Evolutionary conservation across 2,113 vertebrate genomes (phyloP).

Genomic region (Vicugna pacos): DNA sequence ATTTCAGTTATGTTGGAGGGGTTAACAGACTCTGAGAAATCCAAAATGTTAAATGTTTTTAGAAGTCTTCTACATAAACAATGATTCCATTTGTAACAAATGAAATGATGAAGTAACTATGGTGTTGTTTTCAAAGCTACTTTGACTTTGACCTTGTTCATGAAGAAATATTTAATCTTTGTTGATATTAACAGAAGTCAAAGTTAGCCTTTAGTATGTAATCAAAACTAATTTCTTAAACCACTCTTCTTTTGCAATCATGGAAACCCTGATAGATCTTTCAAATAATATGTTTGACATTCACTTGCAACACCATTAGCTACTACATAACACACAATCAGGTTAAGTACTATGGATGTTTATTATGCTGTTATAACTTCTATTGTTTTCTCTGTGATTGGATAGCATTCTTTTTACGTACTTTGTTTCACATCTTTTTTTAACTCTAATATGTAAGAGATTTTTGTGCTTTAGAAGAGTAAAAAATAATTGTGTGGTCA

Average conservation of each 20-base stretch:
- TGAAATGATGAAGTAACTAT: neutral
- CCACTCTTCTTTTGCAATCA: constrained; percentile 41
- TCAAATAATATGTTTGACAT: neutral
- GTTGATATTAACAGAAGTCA: constrained; percentile 4
- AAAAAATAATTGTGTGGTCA: constrained; percentile 26
- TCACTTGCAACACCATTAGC: neutral
- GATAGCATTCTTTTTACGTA: neutral
- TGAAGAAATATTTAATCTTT: constrained; percentile 52
- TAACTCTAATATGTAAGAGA: neutral
- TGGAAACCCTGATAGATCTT: constrained; percentile 13
- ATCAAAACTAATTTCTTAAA: constrained; percentile 61
- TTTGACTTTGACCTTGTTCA: neutral
- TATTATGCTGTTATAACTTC: neutral
- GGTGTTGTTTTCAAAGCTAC: constrained; percentile 42
- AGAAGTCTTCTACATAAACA: neutral
- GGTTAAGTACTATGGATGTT: neutral
- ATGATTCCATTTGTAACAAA: constrained; percentile 31
- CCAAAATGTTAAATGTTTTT: constrained; percentile 4
- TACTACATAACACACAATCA: constrained; percentile 5
- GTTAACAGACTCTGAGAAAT: neutral
- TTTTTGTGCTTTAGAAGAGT: neutral
- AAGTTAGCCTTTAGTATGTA: constrained; percentile 44
- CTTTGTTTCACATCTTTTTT: neutral
- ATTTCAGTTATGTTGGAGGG: neutral
- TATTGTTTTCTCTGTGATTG: neutral